Conservation (phyloP, 2,113 vertebrate species). For the Riparia riparia region DNA sequence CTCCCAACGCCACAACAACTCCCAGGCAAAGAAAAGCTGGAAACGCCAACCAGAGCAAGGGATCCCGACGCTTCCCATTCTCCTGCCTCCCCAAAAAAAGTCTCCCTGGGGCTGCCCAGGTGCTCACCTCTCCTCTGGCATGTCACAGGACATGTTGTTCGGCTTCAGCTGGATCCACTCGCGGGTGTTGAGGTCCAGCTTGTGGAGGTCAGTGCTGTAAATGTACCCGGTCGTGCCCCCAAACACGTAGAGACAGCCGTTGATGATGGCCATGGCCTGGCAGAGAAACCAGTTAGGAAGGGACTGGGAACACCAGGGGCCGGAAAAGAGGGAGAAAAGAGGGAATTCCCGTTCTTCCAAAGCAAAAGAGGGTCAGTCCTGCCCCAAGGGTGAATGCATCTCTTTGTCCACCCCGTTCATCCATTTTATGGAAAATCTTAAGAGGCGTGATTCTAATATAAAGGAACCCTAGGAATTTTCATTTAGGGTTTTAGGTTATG, state of each 20-base stretch:
- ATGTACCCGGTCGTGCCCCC: slow-evolving; percentile 97
- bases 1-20: no score
- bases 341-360: not conserved
- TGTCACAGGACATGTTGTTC: slow-evolving; percentile 91
- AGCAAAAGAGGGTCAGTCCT: not conserved
- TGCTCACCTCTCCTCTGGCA: slow-evolving; percentile 92
- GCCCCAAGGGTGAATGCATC: rapidly evolving
- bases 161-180: slow-evolving; percentile 97
- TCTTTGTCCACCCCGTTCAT: rapidly evolving
- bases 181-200: slow-evolving; percentile 92
- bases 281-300: not conserved
- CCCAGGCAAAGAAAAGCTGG: not conserved
- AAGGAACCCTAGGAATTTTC: not conserved
- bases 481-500: no score
- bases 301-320: rapidly evolving
- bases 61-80: not conserved
- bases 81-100: not conserved
- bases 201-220: slow-evolving; percentile 96
- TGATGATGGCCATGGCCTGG: slow-evolving; percentile 98
- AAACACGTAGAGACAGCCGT: slow-evolving; percentile 94
- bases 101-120: not conserved
- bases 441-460: not conserved
- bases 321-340: not conserved
- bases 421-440: rapidly evolving
- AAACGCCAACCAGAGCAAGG: not conserved